Percentiles rank a stretch among this genome's conserved stretches.
Evolutionary conservation across 2,888 invertebrate species (phyloP).

Genomic region (Diplolepis rosae): DNA sequence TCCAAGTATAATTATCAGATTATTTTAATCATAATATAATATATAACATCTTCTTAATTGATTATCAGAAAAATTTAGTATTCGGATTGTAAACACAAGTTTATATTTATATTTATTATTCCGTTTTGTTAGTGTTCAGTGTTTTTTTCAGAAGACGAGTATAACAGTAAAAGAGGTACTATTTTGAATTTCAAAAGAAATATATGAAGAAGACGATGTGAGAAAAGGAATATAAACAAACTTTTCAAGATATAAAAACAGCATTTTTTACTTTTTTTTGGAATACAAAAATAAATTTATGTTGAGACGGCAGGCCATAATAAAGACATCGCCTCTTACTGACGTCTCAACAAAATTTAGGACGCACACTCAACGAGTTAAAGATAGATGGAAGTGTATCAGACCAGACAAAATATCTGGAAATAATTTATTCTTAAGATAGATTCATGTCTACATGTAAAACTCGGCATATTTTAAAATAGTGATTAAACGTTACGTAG

Average conservation of each 20-base stretch:
- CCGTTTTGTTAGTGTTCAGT: too few species aligned
- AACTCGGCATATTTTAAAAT: background rate
- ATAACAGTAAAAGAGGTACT: background rate
- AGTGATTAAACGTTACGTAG: background rate
- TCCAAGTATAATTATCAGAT: too few species aligned
- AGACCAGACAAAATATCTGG: slow-evolving; percentile 15
- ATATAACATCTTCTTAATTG: too few species aligned
- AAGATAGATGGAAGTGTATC: background rate
- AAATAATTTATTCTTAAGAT: slow-evolving; percentile 18
- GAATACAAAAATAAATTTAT: slow-evolving; percentile 9
- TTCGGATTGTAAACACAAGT: too few species aligned
- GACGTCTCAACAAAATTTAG: background rate
- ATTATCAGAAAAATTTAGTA: too few species aligned
- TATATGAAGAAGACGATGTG: background rate
- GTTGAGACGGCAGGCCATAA: slow-evolving; percentile 6
- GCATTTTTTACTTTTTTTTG: background rate
- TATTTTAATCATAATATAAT: too few species aligned
- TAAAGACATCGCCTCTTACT: slow-evolving; percentile 25
- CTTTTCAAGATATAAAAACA: background rate
- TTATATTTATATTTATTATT: too few species aligned
- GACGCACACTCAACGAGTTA: slow-evolving; percentile 13
- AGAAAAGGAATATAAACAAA: background rate
- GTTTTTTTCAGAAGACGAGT: background rate
- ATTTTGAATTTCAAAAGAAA: background rate
- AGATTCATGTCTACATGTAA: background rate